A percentile compares a stretch with the other conserved stretches of the same genome.
phyloP scores from a whole-genome alignment of 2,888 invertebrate genomes.

The Odontocolon sp. region DNA sequence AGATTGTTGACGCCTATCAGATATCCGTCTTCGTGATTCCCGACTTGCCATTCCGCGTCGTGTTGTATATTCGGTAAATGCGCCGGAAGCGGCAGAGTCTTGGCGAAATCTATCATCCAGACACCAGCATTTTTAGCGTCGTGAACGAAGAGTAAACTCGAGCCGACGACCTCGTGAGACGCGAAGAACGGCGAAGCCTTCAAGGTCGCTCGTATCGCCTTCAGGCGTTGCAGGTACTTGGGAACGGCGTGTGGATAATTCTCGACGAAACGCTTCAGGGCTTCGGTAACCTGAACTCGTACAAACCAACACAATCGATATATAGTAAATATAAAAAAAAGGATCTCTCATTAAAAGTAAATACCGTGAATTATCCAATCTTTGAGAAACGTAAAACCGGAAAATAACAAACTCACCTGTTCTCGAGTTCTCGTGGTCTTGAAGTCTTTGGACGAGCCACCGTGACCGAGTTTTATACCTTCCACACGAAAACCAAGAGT shows the following conservation, averaged over 20 bases:
- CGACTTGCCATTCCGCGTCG: slow-evolving; percentile 93
- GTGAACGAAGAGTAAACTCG: slow-evolving; percentile 96
- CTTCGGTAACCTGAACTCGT: slow-evolving; percentile 85
- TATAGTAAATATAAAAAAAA: background rate
- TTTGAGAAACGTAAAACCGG: background rate
- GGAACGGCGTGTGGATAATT: slow-evolving; percentile 90
- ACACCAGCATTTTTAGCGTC: slow-evolving; percentile 93
- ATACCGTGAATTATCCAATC: background rate
- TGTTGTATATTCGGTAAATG: slow-evolving; percentile 88
- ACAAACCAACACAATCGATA: slow-evolving; percentile 5
- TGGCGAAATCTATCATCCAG: slow-evolving; percentile 99
- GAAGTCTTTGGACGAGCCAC: slow-evolving; percentile 96
- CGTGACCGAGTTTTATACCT: slow-evolving; percentile 94
- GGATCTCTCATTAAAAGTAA: background rate
- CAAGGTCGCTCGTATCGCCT: slow-evolving; percentile 91
- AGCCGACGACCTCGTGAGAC: slow-evolving; percentile 96
- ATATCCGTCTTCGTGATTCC: slow-evolving; percentile 98
- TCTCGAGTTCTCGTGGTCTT: slow-evolving; percentile 95
- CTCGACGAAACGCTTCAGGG: slow-evolving; percentile 90
- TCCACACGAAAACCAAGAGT: slow-evolving; percentile 98
- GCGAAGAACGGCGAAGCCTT: slow-evolving; percentile 94
- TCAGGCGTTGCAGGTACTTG: slow-evolving; percentile 92
- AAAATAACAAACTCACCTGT: slow-evolving; percentile 81
- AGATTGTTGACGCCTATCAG: slow-evolving; percentile 95
- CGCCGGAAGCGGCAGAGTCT: slow-evolving; percentile 92